Conservation (phyloP, 2,113 vertebrate species). For the Pelodiscus sinensis region DNA sequence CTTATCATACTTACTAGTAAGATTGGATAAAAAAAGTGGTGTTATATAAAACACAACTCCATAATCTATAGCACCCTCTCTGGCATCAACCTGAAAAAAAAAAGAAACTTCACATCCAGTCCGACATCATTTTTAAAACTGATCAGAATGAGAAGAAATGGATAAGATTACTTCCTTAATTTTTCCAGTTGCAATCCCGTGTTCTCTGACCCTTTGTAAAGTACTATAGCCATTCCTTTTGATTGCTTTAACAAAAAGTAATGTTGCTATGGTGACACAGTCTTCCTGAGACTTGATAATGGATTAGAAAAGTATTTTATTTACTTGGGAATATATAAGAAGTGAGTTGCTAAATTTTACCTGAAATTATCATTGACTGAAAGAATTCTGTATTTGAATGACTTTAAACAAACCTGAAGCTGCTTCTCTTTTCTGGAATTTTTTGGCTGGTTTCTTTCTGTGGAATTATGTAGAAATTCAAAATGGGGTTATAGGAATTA, state of each 20-base stretch:
- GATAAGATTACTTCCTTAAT: neutral
- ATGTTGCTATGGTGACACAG: neutral
- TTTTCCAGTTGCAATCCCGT: neutral
- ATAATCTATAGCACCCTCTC: slow-evolving; percentile 1
- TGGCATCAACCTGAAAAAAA: neutral
- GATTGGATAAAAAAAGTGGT: slow-evolving; percentile 27
- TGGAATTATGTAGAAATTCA: neutral
- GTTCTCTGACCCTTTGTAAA: neutral
- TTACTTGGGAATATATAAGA: neutral
- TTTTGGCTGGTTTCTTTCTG: neutral
- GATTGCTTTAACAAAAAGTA: slow-evolving; percentile 22
- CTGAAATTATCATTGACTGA: neutral
- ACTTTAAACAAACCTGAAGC: neutral
- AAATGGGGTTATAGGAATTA: neutral
- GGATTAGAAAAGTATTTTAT: slow-evolving; percentile 7
- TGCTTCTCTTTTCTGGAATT: neutral
- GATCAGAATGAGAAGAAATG: slow-evolving; percentile 2
- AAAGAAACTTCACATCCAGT: neutral
- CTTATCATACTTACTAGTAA: slow-evolving; percentile 16
- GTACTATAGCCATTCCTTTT: slow-evolving; percentile 1
- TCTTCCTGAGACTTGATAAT: neutral
- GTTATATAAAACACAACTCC: slow-evolving; percentile 14
- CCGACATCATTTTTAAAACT: neutral
- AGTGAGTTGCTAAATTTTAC: neutral
- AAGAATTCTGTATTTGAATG: neutral